These are phyloP conservation scores for Peromyscus polionotus DNA, from an alignment of 2,113 vertebrate species.

Conservation along the genomic window DNA sequence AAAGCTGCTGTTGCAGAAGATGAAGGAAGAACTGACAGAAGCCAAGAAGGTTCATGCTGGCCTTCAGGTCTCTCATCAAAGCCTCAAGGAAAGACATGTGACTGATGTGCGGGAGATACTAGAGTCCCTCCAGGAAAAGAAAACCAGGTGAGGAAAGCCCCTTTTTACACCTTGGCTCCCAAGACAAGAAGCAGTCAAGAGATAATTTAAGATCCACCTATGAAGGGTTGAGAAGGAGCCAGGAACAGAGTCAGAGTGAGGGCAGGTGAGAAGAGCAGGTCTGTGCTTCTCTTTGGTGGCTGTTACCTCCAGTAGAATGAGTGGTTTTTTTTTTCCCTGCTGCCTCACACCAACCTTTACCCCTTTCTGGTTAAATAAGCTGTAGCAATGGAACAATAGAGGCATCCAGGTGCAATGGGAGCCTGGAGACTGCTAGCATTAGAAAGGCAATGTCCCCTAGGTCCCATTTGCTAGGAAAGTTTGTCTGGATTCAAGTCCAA, in stretches of 20 bases:
- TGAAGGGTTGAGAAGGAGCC: neutral
- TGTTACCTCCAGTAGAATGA: neutral
- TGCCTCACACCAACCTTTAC: no score
- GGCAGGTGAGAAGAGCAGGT: neutral
- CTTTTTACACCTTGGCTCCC: neutral
- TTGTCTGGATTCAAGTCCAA: neutral
- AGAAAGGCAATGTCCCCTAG: neutral
- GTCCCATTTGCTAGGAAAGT: neutral
- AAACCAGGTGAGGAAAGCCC: constrained; percentile 57
- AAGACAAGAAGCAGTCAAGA: neutral
- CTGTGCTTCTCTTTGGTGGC: neutral
- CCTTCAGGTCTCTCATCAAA: constrained; percentile 39
- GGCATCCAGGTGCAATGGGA: neutral
- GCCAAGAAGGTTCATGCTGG: neutral
- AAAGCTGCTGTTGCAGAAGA: neutral
- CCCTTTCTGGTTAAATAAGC: neutral
- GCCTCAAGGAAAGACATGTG: constrained; percentile 29
- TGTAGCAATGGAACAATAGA: neutral
- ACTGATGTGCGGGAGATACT: neutral
- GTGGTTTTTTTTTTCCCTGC: neutral
- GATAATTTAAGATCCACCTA: neutral
- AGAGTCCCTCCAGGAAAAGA: constrained; percentile 61
- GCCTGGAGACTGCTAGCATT: neutral
- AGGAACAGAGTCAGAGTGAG: neutral
- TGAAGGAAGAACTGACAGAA: constrained; percentile 25